Percentiles rank a stretch among this genome's conserved stretches.
Conservation (phyloP, 2,113 vertebrate species). For the Sporophila hypoxantha region DNA sequence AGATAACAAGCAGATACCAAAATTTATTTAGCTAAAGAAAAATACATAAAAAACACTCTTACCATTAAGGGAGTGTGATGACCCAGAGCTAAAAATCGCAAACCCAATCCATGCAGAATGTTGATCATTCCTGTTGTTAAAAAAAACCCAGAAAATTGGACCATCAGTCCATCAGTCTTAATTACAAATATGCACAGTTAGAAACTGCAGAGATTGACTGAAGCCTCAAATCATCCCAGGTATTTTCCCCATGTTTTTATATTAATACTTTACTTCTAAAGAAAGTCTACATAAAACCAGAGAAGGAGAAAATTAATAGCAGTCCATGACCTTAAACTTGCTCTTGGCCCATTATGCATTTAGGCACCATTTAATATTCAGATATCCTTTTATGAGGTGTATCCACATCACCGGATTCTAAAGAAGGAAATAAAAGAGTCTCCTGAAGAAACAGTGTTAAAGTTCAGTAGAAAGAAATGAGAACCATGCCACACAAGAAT, state of each 20-base stretch:
- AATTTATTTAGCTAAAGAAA: not conserved
- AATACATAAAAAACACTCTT: not conserved
- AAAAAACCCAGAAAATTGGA: not conserved
- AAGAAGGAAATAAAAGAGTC: not conserved
- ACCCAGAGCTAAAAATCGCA: slow-evolving; percentile 91
- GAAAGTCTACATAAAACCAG: not conserved
- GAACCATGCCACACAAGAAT: not conserved
- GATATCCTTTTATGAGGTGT: not conserved
- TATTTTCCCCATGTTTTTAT: not conserved
- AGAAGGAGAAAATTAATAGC: not conserved
- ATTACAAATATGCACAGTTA: not conserved
- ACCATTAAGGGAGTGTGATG: slow-evolving; percentile 98
- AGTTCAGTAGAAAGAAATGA: slow-evolving; percentile 1
- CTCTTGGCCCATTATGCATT: not conserved
- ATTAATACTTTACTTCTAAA: not conserved
- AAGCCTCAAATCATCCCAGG: not conserved
- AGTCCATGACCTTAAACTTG: not conserved
- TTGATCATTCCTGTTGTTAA: slow-evolving; percentile 90
- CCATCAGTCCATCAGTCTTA: not conserved
- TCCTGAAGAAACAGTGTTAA: slow-evolving; percentile 1
- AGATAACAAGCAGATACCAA: not conserved
- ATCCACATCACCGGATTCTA: not conserved
- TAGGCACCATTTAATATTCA: not conserved
- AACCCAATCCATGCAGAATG: slow-evolving; percentile 91
- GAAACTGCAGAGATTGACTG: not conserved